A percentile compares a stretch with the other conserved stretches of the same genome.
These are phyloP conservation scores for Musca domestica DNA, from an alignment of 1,140 invertebrate species.

Conservation along the genomic window DNA sequence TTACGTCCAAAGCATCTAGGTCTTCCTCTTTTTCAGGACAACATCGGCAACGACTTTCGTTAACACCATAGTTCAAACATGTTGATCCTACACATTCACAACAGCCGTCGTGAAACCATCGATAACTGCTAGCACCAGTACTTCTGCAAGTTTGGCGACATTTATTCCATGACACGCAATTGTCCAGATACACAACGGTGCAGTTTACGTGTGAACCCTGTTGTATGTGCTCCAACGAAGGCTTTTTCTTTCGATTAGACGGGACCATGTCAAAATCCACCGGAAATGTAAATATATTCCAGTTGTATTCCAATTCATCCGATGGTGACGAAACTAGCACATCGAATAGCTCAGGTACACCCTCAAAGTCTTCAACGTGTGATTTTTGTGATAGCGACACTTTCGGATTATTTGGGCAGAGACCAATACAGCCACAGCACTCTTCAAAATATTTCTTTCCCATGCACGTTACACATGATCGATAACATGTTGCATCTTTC, in stretches of 20 bases:
- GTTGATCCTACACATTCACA: constrained; percentile 89
- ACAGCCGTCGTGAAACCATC: constrained; percentile 95
- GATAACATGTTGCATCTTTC: constrained; percentile 89
- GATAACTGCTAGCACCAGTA: constrained; percentile 49
- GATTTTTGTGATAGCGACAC: constrained; percentile 76
- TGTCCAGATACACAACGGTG: constrained; percentile 87
- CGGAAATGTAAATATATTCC: constrained; percentile 78
- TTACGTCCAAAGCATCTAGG: constrained; percentile 28
- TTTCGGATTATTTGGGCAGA: constrained; percentile 82
- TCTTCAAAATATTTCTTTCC: constrained; percentile 85
- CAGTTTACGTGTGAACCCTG: constrained; percentile 78
- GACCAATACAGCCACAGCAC: constrained; percentile 88
- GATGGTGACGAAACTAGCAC: constrained; percentile 74
- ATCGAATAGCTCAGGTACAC: constrained; percentile 78
- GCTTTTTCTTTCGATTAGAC: constrained; percentile 42
- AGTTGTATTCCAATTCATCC: constrained; percentile 58
- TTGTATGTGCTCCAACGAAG: constrained; percentile 36
- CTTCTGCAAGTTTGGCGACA: constrained; percentile 55
- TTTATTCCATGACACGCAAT: constrained; percentile 87
- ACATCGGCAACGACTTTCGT: constrained; percentile 62
- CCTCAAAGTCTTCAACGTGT: constrained; percentile 81
- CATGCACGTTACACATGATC: constrained; percentile 87
- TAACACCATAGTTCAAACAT: constrained; percentile 90
- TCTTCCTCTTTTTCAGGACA: constrained; percentile 48
- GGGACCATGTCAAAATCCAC: constrained; percentile 64